Base-by-base conservation (phyloP, 2,113 vertebrate genomes). In the Syngnathus typhle region DNA sequence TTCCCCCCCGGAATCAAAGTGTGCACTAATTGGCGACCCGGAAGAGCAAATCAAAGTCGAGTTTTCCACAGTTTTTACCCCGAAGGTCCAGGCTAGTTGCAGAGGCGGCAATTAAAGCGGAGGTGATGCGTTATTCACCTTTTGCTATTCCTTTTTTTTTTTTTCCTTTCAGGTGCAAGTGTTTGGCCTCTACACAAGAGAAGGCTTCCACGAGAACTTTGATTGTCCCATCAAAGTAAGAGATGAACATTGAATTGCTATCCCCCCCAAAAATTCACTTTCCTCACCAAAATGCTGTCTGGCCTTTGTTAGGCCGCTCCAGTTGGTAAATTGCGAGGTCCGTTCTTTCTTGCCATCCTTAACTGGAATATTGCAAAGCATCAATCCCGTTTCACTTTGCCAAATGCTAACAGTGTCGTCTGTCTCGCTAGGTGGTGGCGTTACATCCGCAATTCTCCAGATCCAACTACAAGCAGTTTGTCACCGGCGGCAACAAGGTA, bases 181-280 rank as follows among this genome's bases (percentile, higher is more conserved):
- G 52, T 95, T 96, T 74, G 97, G 96, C 62, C 89, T 99, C 41
- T 99, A 98, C 82, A 94, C 95, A 44, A 94, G 93, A 23, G 96
- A 98, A 86, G 96, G 96, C 84, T 97, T 96, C 87, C 95, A 98
- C 16, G 95, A 96, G 86, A 97, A 90, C 0, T 99, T 99, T 84
- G 95, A 99, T 91, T 98, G 94, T 84, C 96, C 96, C 73, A 93
- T 99, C 89, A 99, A 99, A 93, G 98, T 98, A 92, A 91, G 93
- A 16, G 55, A 36, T 16, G 13, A 23, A 62, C 12, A n/a, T 60
- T 21, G 37, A 5, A 12, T 21, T 51, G 19, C 56, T 9, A 18
- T 37, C 56, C 27, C 27, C 0, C 3, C 3, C 3, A 27, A 37
- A 19, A 59, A 16, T 58, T 32, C 23, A 1, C 55, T 58, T 58